Base-by-base conservation (phyloP, 1,140 invertebrate genomes). In the Drosophila ohnishii region DNA sequence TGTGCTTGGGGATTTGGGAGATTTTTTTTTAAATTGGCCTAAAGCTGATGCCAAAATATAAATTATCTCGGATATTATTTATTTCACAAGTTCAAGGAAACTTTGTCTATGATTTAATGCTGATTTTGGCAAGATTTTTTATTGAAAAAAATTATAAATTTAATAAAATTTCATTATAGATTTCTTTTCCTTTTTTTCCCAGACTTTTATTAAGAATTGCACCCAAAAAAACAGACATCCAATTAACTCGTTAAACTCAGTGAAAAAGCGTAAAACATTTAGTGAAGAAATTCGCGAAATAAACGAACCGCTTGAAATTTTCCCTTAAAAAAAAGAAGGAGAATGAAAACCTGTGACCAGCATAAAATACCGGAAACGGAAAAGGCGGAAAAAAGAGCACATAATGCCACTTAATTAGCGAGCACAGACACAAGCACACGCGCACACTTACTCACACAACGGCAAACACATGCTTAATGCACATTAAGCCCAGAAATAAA, bases 381-480 rank as follows among this genome's bases (percentile, higher is more conserved):
- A 40, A 51, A 35, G 14, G 40, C 59, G 37, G 44, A 48, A 63
- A 53, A 39, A 65, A 35, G 47, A 66, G 55, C 56, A 69, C 73
- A 76, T 76, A 76, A 76, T 76, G 56, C 75, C 74, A 71, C 75
- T 77, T 78, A 78, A 78, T 78, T 78, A 77, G 75, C 53, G 53
- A 57, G 35, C 42, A 48, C 72, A 44, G 34, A 69, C 71, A 69
- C 48, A 70, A 32, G 30, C 11, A 39, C 30, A 42, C 30, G 40
- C 14, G 60, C 72, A 35, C 59, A 73, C 60, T 59, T 37, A 63
- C 34, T 39, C 35, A 53, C 16, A 42, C 37, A 44, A 28, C 14
- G 61, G 53, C 44, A 28, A 67, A 55, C 72, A 76, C 75, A 77
- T 70, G 64, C 74, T 77, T 63, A 59, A 76, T 77, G 64, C 58